Evolutionary conservation across 2,113 vertebrate genomes (phyloP).

Genomic region (Colius striatus): DNA sequence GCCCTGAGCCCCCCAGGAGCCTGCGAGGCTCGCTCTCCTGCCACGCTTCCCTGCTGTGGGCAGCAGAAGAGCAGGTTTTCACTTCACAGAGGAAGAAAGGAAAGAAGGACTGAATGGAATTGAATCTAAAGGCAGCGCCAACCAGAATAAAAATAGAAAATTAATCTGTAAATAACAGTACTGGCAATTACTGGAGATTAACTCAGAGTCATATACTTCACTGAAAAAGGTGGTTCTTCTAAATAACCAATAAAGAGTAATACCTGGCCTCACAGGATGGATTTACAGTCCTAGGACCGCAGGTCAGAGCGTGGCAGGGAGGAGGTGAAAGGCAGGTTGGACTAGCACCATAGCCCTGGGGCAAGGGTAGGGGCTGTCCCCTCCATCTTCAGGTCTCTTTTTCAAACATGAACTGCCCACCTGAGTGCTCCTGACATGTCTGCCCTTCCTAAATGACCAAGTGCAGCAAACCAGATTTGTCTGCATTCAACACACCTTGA

Average conservation of each 20-base stretch:
- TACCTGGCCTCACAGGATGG: background rate
- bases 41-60: background rate
- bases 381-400: fast-evolving
- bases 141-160: background rate
- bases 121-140: background rate
- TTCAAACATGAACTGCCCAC: background rate
- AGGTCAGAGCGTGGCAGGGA: background rate
- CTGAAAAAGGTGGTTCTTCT: background rate
- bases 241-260: background rate
- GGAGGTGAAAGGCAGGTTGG: background rate
- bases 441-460: fast-evolving
- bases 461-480: background rate
- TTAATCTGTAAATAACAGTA: background rate
- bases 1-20: background rate
- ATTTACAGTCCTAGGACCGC: background rate
- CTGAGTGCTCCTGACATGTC: background rate
- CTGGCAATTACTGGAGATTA: background rate
- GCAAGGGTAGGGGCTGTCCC: background rate
- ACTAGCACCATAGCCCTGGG: background rate
- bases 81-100: background rate
- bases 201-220: background rate
- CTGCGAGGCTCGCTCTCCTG: background rate
- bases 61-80: background rate
- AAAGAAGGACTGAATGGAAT: background rate
- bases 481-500: background rate